Base-by-base conservation (phyloP, 2,113 vertebrate species). In the Solea senegalensis region DNA sequence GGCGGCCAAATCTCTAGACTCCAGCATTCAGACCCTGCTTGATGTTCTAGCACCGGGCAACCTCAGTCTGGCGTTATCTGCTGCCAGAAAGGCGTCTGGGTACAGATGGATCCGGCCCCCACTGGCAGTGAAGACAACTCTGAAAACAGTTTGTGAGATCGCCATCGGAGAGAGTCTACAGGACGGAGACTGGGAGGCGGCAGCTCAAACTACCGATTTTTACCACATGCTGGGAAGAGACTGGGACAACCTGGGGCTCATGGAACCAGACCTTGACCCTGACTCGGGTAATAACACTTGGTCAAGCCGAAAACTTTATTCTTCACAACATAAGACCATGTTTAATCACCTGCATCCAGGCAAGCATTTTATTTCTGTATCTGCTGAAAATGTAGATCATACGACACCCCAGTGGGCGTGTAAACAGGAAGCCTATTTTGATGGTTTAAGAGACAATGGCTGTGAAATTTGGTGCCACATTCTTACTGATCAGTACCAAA, bases 161-260 rank as follows among this genome's bases (percentile, higher is more conserved):
- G 82, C 86, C 59, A 85, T 88, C 0, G 80, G 62, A 34, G 84
- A 88, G 28, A 83, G 52, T 52, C 65, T 90, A 61, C 77, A 86
- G 72, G 82, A 81, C 0, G 86, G 84, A 14, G 80, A 90, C 69
- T 85, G 82, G 88, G 86, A 86, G 60, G 65, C 74, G 0, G 88
- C 88, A 0, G 81, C 84, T 58, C 88, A 69, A 50, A 81, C 82
- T 50, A 86, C 86, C 0, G 78, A 86, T 41, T 90, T 90, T 65
- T 86, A 85, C 59, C 82, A 90, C 72, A 41, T 79, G 51, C 69
- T 90, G 64, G 82, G 74, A 11, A 57, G 61, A 56, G 86, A 88
- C 14, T 88, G 86, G 88, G 84, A 90, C 75, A 74, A 70, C 26
- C 49, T 86, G 43, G 78, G 74, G 0, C 73, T 82, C 8, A 48